These are phyloP conservation scores for Pachliopta kotzebuea DNA, from an alignment of 2,888 invertebrate species.

Conservation along the genomic window DNA sequence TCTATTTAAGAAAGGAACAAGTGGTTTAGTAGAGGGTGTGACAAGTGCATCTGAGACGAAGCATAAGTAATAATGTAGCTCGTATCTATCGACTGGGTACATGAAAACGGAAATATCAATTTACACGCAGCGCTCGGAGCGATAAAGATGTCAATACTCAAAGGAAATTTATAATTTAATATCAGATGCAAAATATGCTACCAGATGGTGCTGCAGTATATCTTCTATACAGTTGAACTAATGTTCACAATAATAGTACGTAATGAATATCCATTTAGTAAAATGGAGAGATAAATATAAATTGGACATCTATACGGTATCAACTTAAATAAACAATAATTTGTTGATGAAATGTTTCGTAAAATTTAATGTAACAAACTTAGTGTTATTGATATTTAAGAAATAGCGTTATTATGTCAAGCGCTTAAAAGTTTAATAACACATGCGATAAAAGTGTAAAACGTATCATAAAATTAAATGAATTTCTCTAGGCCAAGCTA, in stretches of 20 bases:
- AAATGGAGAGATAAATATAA: too few species aligned
- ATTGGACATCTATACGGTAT: too few species aligned
- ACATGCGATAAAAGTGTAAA: constrained; percentile 22
- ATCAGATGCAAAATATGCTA: neutral
- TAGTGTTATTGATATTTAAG: too few species aligned
- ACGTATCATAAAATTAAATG: constrained; percentile 53
- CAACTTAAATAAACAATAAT: too few species aligned
- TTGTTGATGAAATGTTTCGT: too few species aligned
- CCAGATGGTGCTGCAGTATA: too few species aligned
- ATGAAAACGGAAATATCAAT: neutral
- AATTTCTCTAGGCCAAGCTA: constrained; percentile 51
- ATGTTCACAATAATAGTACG: too few species aligned
- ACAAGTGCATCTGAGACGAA: neutral
- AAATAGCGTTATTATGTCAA: too few species aligned
- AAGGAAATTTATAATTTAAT: constrained; percentile 8
- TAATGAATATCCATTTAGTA: too few species aligned
- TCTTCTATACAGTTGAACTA: too few species aligned
- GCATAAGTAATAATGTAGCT: neutral
- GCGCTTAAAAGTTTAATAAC: constrained; percentile 4
- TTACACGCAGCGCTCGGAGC: neutral
- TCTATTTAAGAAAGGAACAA: neutral
- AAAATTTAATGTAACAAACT: too few species aligned
- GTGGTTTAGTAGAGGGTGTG: neutral
- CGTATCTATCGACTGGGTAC: neutral
- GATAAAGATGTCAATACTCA: constrained; percentile 15